Conservation (phyloP, 2,113 vertebrate species). For the Ictalurus punctatus region DNA sequence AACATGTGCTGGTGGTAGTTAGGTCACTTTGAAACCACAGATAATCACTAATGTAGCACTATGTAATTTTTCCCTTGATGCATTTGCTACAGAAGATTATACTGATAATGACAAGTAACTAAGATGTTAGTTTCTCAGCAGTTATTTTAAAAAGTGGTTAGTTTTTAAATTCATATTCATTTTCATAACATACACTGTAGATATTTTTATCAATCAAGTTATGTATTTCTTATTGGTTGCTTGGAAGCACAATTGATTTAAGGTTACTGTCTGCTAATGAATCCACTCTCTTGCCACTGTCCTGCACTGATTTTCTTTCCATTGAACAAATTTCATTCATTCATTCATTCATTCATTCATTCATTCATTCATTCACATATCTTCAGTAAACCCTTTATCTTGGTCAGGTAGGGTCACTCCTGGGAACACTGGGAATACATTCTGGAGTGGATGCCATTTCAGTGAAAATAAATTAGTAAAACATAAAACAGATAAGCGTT, state of each 20-base stretch:
- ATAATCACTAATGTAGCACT: background rate
- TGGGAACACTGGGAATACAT: background rate
- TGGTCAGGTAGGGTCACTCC: background rate
- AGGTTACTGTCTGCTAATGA: background rate
- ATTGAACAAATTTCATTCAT: background rate
- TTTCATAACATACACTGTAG: background rate
- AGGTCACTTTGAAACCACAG: background rate
- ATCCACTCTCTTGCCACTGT: background rate
- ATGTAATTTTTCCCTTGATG: background rate
- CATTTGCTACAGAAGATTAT: background rate
- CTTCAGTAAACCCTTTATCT: background rate
- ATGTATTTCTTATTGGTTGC: background rate
- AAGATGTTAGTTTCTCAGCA: background rate
- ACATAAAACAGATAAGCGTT: background rate
- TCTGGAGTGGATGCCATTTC: background rate
- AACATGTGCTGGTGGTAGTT: background rate
- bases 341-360: background rate
- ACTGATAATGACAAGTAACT: background rate
- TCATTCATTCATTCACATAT: background rate
- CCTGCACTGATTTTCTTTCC: background rate
- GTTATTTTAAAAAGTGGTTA: background rate
- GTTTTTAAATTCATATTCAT: background rate
- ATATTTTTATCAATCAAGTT: background rate
- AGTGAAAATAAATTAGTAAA: background rate
- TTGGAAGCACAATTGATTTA: background rate